A percentile compares a stretch with the other conserved stretches of the same genome.
These are phyloP conservation scores for Hippopotamyrus pictus DNA, from an alignment of 2,797 vertebrate genomes.

Conservation along the genomic window DNA sequence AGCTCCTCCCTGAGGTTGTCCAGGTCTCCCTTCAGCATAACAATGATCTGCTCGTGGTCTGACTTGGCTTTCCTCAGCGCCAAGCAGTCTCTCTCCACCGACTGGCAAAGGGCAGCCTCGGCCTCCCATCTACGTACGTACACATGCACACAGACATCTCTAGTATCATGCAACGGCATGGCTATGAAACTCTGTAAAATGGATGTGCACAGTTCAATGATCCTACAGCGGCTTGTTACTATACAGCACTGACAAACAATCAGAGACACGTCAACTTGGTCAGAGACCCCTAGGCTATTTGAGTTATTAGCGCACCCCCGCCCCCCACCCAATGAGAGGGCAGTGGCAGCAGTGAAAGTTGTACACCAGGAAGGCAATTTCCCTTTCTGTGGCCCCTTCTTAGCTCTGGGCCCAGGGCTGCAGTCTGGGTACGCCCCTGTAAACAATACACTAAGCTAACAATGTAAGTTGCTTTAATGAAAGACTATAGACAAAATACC, in stretches of 20 bases:
- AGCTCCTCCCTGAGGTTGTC: conserved; percentile 72
- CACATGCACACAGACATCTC: conserved; percentile 9
- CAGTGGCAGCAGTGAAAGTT: not conserved
- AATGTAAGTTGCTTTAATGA: not conserved
- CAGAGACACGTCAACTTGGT: not conserved
- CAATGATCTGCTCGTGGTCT: conserved; percentile 63
- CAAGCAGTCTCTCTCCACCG: conserved; percentile 69
- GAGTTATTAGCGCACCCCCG: not conserved
- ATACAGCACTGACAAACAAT: not conserved
- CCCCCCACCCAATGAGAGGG: not conserved
- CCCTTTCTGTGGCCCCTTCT: not conserved
- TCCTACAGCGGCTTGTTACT: not conserved
- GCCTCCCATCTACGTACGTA: conserved; percentile 60
- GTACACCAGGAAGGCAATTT: not conserved
- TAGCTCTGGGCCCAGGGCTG: not conserved
- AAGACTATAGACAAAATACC: not conserved
- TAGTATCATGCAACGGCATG: not conserved
- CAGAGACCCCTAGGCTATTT: not conserved
- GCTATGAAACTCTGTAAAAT: not conserved
- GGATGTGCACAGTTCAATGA: not conserved
- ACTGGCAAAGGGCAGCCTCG: conserved; percentile 64
- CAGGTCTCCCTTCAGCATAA: conserved; percentile 62
- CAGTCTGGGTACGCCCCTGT: not conserved
- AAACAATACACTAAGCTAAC: not conserved
- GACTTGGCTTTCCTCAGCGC: conserved; percentile 66